Conservation (phyloP, 2,797 vertebrate genomes). For the Hylomyscus alleni region DNA sequence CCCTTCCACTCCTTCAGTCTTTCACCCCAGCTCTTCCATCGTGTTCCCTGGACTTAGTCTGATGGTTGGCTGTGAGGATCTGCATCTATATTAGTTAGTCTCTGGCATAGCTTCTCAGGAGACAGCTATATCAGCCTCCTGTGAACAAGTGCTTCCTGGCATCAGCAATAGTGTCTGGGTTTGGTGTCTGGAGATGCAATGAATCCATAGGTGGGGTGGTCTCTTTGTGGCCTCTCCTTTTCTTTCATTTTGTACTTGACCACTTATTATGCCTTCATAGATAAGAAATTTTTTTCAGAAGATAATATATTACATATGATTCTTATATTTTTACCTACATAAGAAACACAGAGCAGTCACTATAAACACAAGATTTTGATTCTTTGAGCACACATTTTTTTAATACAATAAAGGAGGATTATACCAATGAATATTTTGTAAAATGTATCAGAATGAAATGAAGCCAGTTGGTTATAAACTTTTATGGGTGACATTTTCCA, state of each 20-base stretch:
- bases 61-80: too few relatives aligned
- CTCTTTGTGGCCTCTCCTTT: too few relatives aligned
- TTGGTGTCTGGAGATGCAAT: too few relatives aligned
- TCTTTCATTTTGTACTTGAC: neutral
- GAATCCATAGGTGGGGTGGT: too few relatives aligned
- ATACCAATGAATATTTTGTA: neutral
- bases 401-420: neutral
- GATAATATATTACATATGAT: neutral
- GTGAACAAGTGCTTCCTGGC: too few relatives aligned
- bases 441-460: neutral
- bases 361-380: neutral
- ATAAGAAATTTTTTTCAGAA: neutral
- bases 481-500: neutral
- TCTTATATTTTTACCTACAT: neutral
- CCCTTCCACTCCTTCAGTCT: too few relatives aligned
- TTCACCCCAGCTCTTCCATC: too few relatives aligned
- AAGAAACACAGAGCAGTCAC: neutral
- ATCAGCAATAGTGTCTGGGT: too few relatives aligned
- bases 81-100: too few relatives aligned
- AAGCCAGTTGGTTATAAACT: neutral
- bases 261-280: neutral
- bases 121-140: too few relatives aligned
- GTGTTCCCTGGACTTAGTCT: too few relatives aligned
- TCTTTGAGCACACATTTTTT: neutral
- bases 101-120: too few relatives aligned